phyloP scores from a whole-genome alignment of 2,113 vertebrate species.

The Mobula birostris region DNA sequence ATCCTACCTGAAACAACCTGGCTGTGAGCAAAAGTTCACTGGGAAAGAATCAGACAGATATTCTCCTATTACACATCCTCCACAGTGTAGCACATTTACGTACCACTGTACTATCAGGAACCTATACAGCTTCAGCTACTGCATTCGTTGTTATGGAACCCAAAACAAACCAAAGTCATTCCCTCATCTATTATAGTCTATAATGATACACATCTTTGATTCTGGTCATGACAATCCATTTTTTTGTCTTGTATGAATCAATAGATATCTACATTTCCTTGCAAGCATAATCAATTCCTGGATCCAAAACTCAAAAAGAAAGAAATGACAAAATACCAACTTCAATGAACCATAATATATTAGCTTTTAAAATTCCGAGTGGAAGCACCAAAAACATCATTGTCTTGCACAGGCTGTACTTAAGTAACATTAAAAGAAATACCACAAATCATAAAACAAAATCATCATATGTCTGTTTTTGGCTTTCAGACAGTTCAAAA shows the following conservation, averaged over 20 bases:
- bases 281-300: not conserved
- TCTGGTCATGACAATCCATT: not conserved
- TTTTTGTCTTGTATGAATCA: not conserved
- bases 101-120: not conserved
- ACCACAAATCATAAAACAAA: conserved; percentile 6
- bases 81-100: not conserved
- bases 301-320: not conserved
- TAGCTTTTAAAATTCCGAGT: not conserved
- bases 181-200: not conserved
- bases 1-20: not conserved
- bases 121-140: not conserved
- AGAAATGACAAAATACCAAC: not conserved
- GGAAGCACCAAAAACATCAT: not conserved
- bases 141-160: not conserved
- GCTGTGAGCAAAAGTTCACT: not conserved
- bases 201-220: not conserved
- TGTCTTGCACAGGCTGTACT: not conserved
- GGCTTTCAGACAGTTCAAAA: conserved; percentile 1
- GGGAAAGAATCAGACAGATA: not conserved
- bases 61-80: not conserved
- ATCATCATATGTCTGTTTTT: not conserved
- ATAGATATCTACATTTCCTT: not conserved
- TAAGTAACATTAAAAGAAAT: not conserved
- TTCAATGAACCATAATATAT: not conserved
- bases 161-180: not conserved